Evolutionary conservation across 2,888 invertebrate genomes (phyloP).

Genomic region (Acanthosepion pharaonis): DNA sequence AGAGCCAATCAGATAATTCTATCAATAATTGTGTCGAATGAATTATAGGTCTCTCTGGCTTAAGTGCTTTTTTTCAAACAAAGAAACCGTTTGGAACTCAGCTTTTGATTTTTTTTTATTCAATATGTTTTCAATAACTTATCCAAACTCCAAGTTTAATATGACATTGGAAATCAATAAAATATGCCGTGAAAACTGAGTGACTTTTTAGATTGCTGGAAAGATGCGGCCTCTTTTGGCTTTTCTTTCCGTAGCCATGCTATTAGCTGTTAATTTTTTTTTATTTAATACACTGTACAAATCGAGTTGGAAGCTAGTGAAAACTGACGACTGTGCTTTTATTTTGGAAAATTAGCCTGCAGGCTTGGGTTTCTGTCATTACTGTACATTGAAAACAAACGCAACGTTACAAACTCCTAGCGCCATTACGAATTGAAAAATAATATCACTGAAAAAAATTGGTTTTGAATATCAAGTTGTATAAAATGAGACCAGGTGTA

Average conservation of each 20-base stretch:
- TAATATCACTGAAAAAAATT: background rate
- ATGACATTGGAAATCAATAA: no score
- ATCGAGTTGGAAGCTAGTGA: background rate
- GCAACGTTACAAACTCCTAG: background rate
- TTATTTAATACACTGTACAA: background rate
- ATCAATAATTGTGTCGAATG: background rate
- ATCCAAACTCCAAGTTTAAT: background rate
- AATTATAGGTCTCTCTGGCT: background rate
- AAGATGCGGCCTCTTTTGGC: no score
- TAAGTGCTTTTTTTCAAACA: constrained; percentile 16
- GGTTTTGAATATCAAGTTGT: background rate
- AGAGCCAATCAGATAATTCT: background rate
- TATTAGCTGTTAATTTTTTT: no score
- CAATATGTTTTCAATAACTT: background rate
- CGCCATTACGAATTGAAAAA: background rate
- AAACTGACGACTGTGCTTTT: background rate
- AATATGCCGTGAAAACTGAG: no score
- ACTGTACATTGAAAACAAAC: background rate
- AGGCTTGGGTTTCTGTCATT: background rate
- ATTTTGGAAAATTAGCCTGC: background rate
- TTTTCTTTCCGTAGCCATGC: no score
- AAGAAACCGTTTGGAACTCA: background rate
- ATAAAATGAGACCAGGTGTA: background rate
- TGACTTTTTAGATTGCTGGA: no score
- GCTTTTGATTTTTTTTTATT: background rate